phyloP scores from a whole-genome alignment of 2,888 invertebrate species.

The Junonia oenone region DNA sequence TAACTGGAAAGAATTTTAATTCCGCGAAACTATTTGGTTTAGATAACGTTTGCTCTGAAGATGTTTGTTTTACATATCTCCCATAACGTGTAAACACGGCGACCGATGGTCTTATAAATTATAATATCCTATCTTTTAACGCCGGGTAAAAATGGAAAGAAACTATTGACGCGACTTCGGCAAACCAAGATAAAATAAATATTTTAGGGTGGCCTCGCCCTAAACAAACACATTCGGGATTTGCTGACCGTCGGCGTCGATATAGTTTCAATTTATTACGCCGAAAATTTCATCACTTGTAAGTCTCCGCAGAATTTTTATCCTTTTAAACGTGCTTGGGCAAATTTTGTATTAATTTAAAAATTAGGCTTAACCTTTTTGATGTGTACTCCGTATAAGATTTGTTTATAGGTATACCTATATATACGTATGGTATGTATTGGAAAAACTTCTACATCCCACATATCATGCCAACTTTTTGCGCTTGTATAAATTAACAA shows the following conservation, averaged over 20 bases:
- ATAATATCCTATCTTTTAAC: conserved; percentile 64
- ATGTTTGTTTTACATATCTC: conserved; percentile 71
- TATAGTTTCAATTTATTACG: conserved; percentile 79
- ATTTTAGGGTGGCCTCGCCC: conserved; percentile 78
- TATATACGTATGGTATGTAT: no score
- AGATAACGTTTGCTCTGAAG: conserved; percentile 67
- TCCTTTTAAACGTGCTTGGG: background rate
- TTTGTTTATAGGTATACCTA: no score
- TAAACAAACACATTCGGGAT: conserved; percentile 76
- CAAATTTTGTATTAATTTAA: conserved; percentile 17
- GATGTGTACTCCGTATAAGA: no score
- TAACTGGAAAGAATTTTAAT: no score
- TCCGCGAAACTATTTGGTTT: conserved; percentile 69
- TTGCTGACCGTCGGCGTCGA: conserved; percentile 78
- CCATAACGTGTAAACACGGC: conserved; percentile 55
- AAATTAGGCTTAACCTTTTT: no score
- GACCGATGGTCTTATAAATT: conserved; percentile 65
- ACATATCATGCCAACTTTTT: no score
- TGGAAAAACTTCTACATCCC: no score
- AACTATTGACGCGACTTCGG: conserved; percentile 77
- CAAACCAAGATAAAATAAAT: conserved; percentile 79
- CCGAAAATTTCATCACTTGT: conserved; percentile 67
- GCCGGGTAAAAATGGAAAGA: conserved; percentile 68
- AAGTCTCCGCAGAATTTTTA: conserved; percentile 11
- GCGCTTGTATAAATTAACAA: no score